A percentile compares a stretch with the other conserved stretches of the same genome.
phyloP scores from a whole-genome alignment of 2,797 vertebrate species.

The Pseudochaenichthys georgianus region DNA sequence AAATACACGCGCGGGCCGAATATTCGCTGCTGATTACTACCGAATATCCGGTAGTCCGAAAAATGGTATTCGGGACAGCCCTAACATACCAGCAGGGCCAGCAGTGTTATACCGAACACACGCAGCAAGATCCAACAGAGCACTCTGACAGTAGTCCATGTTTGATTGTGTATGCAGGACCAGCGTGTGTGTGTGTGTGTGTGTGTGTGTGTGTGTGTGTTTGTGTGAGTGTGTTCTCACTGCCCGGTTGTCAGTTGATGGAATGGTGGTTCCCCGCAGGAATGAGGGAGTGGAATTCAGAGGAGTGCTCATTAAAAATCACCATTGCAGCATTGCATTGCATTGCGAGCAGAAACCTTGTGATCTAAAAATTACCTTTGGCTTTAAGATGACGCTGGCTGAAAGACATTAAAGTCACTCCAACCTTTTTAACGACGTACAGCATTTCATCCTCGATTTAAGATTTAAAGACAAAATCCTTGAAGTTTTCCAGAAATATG shows the following conservation, averaged over 20 bases:
- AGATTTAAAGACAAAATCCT: neutral
- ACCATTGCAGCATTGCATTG: slow-evolving; percentile 49
- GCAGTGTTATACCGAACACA: slow-evolving; percentile 52
- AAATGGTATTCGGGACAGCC: too few relatives aligned
- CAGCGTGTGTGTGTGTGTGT: too few relatives aligned
- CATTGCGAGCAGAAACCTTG: slow-evolving; percentile 44
- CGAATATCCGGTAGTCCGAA: too few relatives aligned
- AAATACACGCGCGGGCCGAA: too few relatives aligned
- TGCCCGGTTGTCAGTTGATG: slow-evolving; percentile 49
- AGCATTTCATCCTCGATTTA: neutral
- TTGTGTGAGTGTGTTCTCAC: neutral
- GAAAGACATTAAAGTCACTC: slow-evolving; percentile 39
- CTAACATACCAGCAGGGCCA: slow-evolving; percentile 14
- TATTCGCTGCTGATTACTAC: too few relatives aligned
- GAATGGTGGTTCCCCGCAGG: slow-evolving; percentile 39
- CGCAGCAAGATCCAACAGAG: slow-evolving; percentile 49
- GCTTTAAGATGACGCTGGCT: slow-evolving; percentile 42
- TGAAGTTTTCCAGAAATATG: neutral
- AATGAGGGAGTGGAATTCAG: slow-evolving; percentile 44
- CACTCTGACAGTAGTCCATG: slow-evolving; percentile 25
- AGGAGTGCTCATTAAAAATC: slow-evolving; percentile 62
- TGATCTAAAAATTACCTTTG: slow-evolving; percentile 58
- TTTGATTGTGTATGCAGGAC: slow-evolving; percentile 17
- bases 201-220: too few relatives aligned
- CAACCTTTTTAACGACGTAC: slow-evolving; percentile 1